Conservation (phyloP, 2,888 invertebrate genomes). For the Athalia circularis region DNA sequence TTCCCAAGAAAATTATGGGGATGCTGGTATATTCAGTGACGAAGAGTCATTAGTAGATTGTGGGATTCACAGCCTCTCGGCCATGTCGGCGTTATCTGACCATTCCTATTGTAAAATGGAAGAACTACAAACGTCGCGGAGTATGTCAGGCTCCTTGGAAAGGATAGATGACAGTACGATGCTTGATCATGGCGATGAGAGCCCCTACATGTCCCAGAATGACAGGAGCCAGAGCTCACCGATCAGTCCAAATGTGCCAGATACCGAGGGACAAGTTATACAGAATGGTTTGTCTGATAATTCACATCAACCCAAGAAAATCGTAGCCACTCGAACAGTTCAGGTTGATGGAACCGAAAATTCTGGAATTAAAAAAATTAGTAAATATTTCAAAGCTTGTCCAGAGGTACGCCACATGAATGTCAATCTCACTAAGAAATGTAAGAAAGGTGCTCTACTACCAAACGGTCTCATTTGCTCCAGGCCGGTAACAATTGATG, state of each 20-base stretch:
- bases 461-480: constrained; percentile 39
- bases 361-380: constrained; percentile 1
- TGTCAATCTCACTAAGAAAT: too few relatives aligned
- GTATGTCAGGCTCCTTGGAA: too few relatives aligned
- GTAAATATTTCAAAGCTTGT: constrained; percentile 22
- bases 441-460: constrained; percentile 20
- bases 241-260: constrained; percentile 6
- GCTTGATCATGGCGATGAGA: constrained; percentile 33
- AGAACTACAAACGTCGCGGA: constrained; percentile 13
- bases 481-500: constrained; percentile 19
- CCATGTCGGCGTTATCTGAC: constrained; percentile 4
- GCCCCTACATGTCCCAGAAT: constrained; percentile 26
- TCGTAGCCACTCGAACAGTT: constrained; percentile 6
- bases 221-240: constrained; percentile 2
- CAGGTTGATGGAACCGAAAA: constrained; percentile 4
- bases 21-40: constrained; percentile 19
- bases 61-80: constrained; percentile 5
- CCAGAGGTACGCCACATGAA: constrained; percentile 30
- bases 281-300: constrained; percentile 2
- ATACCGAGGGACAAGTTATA: constrained; percentile 4
- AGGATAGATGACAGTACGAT: constrained; percentile 7
- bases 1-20: constrained; percentile 5
- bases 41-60: constrained; percentile 13
- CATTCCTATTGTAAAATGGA: constrained; percentile 19
- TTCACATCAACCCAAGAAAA: constrained; percentile 2